Conservation (phyloP, 2,888 invertebrate species). For the Lobophora halterata region DNA sequence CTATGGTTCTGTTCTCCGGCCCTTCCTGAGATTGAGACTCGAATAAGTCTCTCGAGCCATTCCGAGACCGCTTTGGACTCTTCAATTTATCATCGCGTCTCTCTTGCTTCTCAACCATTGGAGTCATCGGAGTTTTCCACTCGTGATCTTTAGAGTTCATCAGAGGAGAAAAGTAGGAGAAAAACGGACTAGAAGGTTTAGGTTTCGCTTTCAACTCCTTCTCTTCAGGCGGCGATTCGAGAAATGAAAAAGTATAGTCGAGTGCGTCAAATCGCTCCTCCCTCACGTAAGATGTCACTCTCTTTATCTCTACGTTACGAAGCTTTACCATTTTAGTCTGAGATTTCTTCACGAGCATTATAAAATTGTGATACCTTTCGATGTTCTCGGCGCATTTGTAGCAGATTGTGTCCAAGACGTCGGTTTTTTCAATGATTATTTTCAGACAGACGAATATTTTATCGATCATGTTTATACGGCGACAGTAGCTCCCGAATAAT, state of each 20-base stretch:
- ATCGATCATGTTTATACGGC: constrained; percentile 54
- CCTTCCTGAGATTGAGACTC: constrained; percentile 67
- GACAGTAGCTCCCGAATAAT: constrained; percentile 56
- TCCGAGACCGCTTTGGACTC: constrained; percentile 40
- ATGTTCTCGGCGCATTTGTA: constrained; percentile 63
- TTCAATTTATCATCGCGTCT: constrained; percentile 31
- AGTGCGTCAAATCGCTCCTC: constrained; percentile 59
- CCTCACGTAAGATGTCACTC: constrained; percentile 56
- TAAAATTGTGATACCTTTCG: constrained; percentile 63
- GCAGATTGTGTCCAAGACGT: constrained; percentile 59
- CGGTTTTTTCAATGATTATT: constrained; percentile 57
- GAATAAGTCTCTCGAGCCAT: constrained; percentile 64
- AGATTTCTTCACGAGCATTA: constrained; percentile 53
- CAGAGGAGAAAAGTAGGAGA: constrained; percentile 65
- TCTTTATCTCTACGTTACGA: constrained; percentile 39
- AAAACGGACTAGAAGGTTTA: constrained; percentile 60
- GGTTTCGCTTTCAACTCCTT: too few relatives aligned
- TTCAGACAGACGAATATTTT: constrained; percentile 65
- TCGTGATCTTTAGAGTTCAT: constrained; percentile 40
- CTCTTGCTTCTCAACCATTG: constrained; percentile 39
- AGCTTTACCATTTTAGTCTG: constrained; percentile 46
- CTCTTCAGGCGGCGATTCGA: constrained; percentile 54
- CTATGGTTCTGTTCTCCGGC: constrained; percentile 40
- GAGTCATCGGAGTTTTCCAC: constrained; percentile 54
- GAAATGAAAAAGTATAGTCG: constrained; percentile 65